phyloP scores from a whole-genome alignment of 2,888 invertebrate species.

The Rhingia rostrata region DNA sequence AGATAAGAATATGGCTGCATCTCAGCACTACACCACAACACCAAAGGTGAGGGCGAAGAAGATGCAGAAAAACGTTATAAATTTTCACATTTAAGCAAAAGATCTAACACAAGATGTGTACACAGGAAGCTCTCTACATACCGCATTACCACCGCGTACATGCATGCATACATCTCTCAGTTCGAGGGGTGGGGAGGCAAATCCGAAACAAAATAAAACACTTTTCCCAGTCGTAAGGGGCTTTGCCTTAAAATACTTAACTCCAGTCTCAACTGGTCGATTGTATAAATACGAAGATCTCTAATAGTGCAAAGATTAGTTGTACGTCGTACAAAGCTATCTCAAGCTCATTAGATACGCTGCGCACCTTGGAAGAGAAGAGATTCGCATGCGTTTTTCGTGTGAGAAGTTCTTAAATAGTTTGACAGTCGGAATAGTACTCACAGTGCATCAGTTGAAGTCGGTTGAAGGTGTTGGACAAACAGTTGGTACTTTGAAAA shows the following conservation, averaged over 20 bases:
- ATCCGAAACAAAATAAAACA: constrained; percentile 40
- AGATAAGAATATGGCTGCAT: constrained; percentile 23
- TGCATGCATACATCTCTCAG: neutral
- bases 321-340: constrained; percentile 66
- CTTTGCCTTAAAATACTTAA: constrained; percentile 71
- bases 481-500: neutral
- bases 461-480: constrained; percentile 42
- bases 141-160: constrained; percentile 54
- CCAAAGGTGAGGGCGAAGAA: too few relatives aligned
- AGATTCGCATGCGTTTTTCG: constrained; percentile 58
- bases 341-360: constrained; percentile 69
- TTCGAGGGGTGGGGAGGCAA: constrained; percentile 4
- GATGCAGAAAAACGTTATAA: constrained; percentile 64
- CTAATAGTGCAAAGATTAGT: constrained; percentile 75
- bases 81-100: constrained; percentile 57
- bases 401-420: constrained; percentile 65
- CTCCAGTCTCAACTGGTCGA: constrained; percentile 58
- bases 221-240: constrained; percentile 30
- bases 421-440: constrained; percentile 17
- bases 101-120: constrained; percentile 64
- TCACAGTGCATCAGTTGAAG: constrained; percentile 58
- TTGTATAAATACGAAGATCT: constrained; percentile 76
- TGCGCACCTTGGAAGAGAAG: constrained; percentile 55
- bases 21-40: neutral
- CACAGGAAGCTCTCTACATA: constrained; percentile 67